Evolutionary conservation across 2,797 vertebrate genomes (phyloP).

Genomic region (Ispidina lecontei): DNA sequence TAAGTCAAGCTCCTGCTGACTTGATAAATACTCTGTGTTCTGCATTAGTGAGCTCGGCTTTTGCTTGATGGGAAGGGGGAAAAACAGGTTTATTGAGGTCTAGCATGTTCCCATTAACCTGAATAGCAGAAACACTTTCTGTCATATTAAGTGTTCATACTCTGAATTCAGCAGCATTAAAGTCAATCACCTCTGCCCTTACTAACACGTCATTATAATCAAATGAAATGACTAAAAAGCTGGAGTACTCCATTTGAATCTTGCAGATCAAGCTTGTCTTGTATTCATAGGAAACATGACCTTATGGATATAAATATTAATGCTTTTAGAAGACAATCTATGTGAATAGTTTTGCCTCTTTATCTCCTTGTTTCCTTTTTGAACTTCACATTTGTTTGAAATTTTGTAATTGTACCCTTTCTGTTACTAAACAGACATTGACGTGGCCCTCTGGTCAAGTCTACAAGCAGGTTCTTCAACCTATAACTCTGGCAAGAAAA

Average conservation of each 20-base stretch:
- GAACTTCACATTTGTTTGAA: slow-evolving; percentile 15
- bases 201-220: slow-evolving; percentile 28
- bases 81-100: slow-evolving; percentile 51
- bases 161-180: slow-evolving; percentile 14
- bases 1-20: slow-evolving; percentile 17
- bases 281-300: not conserved
- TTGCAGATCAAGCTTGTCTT: not conserved
- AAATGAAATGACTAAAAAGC: slow-evolving; percentile 53
- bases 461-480: not conserved
- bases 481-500: not conserved
- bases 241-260: not conserved
- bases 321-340: slow-evolving; percentile 38
- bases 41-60: slow-evolving; percentile 37
- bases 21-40: not conserved
- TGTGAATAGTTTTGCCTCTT: not conserved
- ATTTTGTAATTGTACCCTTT: slow-evolving; percentile 50
- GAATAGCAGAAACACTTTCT: slow-evolving; percentile 36
- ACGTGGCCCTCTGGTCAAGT: not conserved
- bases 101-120: slow-evolving; percentile 52
- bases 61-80: not conserved
- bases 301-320: slow-evolving; percentile 56
- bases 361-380: slow-evolving; percentile 9
- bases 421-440: not conserved
- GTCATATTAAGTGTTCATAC: slow-evolving; percentile 52
- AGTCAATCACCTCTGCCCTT: slow-evolving; percentile 31